Evolutionary conservation across 2,888 invertebrate genomes (phyloP).

Genomic region (Synergus itoensis): DNA sequence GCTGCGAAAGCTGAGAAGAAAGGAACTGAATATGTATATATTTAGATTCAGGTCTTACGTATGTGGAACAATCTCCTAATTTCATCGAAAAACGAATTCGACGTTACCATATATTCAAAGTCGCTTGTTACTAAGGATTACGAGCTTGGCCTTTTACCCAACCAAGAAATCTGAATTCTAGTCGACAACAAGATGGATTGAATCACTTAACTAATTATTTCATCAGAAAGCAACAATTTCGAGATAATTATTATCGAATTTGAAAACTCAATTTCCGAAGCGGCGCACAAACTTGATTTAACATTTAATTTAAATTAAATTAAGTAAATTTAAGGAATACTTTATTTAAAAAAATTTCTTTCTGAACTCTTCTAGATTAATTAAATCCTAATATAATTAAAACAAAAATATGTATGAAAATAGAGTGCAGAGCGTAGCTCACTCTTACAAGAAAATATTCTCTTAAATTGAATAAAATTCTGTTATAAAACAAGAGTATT

Average conservation of each 20-base stretch:
- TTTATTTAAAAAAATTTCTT: too few species aligned
- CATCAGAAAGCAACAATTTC: not conserved
- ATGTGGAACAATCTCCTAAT: constrained; percentile 27
- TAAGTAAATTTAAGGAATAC: too few species aligned
- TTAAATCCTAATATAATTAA: too few species aligned
- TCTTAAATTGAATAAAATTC: not conserved
- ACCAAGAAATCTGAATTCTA: constrained; percentile 21
- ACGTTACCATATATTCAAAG: constrained; percentile 34
- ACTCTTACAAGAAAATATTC: not conserved
- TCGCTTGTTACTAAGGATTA: constrained; percentile 20
- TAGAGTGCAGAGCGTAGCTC: too few species aligned
- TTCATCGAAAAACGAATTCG: not conserved
- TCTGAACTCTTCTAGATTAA: too few species aligned
- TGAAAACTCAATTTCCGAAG: too few species aligned
- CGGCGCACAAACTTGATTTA: not conserved
- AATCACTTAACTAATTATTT: constrained; percentile 27
- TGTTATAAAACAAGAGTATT: not conserved
- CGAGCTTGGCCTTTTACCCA: constrained; percentile 5
- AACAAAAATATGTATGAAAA: too few species aligned
- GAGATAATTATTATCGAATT: too few species aligned
- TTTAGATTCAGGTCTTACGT: not conserved
- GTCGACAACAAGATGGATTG: constrained; percentile 21
- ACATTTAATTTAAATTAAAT: too few species aligned
- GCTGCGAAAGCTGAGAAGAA: not conserved
- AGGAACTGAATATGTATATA: not conserved